phyloP scores from a whole-genome alignment of 2,113 vertebrate species.

The Physeter macrocephalus region DNA sequence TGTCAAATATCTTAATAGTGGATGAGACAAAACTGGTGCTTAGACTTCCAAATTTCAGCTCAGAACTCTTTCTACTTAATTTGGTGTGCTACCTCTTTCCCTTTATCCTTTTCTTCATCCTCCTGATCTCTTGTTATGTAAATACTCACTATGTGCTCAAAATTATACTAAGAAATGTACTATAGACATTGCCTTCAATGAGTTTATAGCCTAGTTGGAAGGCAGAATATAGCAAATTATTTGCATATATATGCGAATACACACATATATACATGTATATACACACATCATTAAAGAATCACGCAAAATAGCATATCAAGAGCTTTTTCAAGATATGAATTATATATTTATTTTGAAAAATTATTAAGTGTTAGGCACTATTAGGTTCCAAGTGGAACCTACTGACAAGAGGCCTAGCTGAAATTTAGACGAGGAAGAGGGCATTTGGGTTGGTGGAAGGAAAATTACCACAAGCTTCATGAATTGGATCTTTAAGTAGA shows the following conservation, averaged over 20 bases:
- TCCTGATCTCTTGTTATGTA: not conserved
- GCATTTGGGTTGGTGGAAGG: not conserved
- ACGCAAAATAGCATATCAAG: not conserved
- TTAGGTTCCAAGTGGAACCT: not conserved
- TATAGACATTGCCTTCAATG: not conserved
- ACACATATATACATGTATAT: not conserved
- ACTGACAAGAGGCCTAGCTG: not conserved
- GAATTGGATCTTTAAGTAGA: not conserved
- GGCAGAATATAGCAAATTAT: not conserved
- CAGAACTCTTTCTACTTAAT: not conserved
- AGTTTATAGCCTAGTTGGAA: not conserved
- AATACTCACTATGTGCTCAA: not conserved
- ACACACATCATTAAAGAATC: not conserved
- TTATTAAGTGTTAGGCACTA: not conserved
- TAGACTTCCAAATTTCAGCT: not conserved
- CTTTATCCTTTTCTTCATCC: not conserved
- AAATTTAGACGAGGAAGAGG: not conserved
- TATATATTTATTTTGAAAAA: not conserved
- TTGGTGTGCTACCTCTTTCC: not conserved
- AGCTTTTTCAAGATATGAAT: not conserved
- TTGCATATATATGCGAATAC: not conserved
- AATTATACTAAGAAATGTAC: not conserved
- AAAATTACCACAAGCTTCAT: not conserved
- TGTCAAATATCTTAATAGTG: not conserved
- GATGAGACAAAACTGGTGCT: not conserved